Evolutionary conservation across 2,797 vertebrate genomes (phyloP).

Genomic region (Eospalax fontanierii): DNA sequence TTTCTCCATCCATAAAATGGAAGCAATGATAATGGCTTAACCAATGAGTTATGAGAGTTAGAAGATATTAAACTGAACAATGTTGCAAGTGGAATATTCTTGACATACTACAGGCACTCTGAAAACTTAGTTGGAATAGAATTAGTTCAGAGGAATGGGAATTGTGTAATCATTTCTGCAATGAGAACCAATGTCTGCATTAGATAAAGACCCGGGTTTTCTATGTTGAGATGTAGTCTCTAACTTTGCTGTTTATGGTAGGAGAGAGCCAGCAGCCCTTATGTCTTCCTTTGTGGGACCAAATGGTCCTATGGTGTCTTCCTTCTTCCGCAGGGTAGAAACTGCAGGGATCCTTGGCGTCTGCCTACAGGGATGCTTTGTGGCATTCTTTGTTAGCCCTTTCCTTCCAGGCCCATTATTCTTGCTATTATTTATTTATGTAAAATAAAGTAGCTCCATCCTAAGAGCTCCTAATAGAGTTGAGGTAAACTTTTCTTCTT

Average conservation of each 20-base stretch:
- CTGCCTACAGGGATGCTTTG: not conserved
- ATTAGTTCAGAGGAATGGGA: slow-evolving; percentile 17
- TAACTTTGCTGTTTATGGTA: not conserved
- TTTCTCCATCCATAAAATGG: slow-evolving; percentile 18
- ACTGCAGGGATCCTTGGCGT: not conserved
- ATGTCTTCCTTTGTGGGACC: not conserved
- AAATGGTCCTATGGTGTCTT: not conserved
- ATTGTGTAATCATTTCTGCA: not conserved
- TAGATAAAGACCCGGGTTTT: not conserved
- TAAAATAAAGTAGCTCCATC: not conserved
- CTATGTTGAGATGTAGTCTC: not conserved
- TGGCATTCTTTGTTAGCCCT: not conserved
- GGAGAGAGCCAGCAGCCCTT: not conserved
- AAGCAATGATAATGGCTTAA: not conserved
- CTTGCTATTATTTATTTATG: not conserved
- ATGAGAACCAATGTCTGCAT: not conserved
- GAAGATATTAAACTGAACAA: not conserved
- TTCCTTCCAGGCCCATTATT: not conserved
- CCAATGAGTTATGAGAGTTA: not conserved
- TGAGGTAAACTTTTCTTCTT: not conserved
- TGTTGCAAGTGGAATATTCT: not conserved
- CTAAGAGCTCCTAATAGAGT: not conserved
- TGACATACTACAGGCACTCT: not conserved
- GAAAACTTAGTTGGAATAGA: slow-evolving; percentile 26
- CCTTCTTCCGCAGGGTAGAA: not conserved